These are phyloP conservation scores for Leptestheria dahalacensis DNA, from an alignment of 1,140 invertebrate species.

Conservation along the genomic window DNA sequence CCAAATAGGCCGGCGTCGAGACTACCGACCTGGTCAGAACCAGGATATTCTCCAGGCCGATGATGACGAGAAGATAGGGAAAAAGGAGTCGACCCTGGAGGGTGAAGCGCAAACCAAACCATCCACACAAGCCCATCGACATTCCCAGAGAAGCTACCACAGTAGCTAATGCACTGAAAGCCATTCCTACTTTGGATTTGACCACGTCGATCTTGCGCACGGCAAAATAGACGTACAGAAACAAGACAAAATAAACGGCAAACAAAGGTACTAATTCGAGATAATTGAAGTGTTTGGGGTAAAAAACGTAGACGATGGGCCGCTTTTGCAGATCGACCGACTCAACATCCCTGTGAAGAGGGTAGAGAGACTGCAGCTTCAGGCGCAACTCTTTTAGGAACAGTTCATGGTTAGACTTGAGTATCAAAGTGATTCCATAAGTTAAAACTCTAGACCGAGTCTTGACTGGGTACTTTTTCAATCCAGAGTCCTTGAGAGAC, in stretches of 20 bases:
- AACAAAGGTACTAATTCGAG: conserved; percentile 69
- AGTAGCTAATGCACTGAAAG: conserved; percentile 73
- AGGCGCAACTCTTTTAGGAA: conserved; percentile 34
- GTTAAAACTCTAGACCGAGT: conserved; percentile 67
- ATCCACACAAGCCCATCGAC: conserved; percentile 84
- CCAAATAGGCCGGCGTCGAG: conserved; percentile 74
- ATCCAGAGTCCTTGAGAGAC: conserved; percentile 71
- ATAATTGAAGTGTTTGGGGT: conserved; percentile 72
- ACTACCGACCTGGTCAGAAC: conserved; percentile 89
- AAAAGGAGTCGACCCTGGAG: conserved; percentile 46
- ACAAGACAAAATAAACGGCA: conserved; percentile 67
- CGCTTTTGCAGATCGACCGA: not conserved
- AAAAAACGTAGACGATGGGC: conserved; percentile 51
- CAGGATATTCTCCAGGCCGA: conserved; percentile 90
- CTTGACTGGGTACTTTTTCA: conserved; percentile 69
- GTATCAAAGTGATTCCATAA: conserved; percentile 75
- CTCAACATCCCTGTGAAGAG: conserved; percentile 26
- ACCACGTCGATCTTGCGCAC: conserved; percentile 86
- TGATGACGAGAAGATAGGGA: conserved; percentile 84
- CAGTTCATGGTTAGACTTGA: conserved; percentile 60
- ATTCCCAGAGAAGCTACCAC: conserved; percentile 78
- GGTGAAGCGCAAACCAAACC: conserved; percentile 51
- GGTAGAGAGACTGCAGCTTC: conserved; percentile 56
- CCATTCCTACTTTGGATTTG: conserved; percentile 78
- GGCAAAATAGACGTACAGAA: conserved; percentile 87